These are phyloP conservation scores for Lynx canadensis DNA, from an alignment of 2,113 vertebrate genomes.

Conservation along the genomic window DNA sequence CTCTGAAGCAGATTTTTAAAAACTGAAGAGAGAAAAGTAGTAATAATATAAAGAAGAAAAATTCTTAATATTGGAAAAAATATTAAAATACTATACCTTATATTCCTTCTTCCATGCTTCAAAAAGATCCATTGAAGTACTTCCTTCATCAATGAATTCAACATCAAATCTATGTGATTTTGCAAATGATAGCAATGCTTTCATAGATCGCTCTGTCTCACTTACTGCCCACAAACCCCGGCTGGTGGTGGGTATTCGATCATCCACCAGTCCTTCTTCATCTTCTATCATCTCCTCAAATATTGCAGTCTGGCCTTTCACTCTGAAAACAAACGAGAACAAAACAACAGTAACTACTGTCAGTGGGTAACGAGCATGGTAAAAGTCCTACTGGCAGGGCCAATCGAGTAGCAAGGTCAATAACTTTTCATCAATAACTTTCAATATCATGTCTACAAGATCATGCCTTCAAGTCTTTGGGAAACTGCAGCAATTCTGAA, in stretches of 20 bases:
- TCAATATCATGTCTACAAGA: neutral
- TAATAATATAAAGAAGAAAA: neutral
- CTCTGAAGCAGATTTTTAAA: conserved; percentile 30
- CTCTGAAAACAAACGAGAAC: conserved; percentile 85
- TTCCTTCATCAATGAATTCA: conserved; percentile 93
- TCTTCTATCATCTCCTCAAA: conserved; percentile 99
- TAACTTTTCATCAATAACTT: neutral
- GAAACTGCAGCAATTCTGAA: neutral
- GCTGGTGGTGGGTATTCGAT: conserved; percentile 95
- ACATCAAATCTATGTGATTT: conserved; percentile 92
- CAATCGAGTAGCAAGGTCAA: neutral
- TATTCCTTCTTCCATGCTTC: conserved; percentile 99
- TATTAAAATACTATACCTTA: conserved; percentile 88
- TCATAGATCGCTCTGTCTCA: conserved; percentile 95
- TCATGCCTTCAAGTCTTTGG: neutral
- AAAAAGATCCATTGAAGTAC: conserved; percentile 94
- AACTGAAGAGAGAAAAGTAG: neutral
- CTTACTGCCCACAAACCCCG: conserved; percentile 96
- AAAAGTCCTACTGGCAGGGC: neutral
- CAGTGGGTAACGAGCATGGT: neutral
- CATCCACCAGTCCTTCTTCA: conserved; percentile 96
- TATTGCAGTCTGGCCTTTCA: conserved; percentile 97
- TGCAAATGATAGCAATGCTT: conserved; percentile 93
- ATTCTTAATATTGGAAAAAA: neutral
- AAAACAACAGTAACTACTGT: neutral